phyloP scores from a whole-genome alignment of 2,113 vertebrate genomes.

The Phaethornis superciliosus region DNA sequence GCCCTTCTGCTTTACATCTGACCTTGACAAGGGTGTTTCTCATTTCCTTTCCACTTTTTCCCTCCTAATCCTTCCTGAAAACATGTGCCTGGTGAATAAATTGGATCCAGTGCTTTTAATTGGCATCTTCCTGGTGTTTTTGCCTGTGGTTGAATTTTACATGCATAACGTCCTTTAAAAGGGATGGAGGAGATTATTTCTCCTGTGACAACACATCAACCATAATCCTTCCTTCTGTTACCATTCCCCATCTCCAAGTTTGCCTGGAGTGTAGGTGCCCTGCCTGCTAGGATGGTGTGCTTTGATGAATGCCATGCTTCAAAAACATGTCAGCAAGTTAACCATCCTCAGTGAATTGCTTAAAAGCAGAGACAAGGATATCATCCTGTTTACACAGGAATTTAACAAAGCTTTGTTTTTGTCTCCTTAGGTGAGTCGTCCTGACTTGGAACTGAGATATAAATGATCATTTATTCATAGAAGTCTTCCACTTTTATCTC shows the following conservation, averaged over 20 bases:
- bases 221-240: neutral
- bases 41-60: conserved; percentile 55
- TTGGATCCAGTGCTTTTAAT: conserved; percentile 20
- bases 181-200: neutral
- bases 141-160: neutral
- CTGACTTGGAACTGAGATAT: neutral
- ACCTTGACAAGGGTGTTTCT: conserved; percentile 61
- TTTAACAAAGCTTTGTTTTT: neutral
- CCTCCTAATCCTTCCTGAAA: conserved; percentile 55
- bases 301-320: neutral
- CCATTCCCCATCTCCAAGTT: neutral
- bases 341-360: neutral
- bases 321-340: neutral
- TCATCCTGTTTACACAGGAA: neutral
- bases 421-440: neutral
- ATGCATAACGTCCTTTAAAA: neutral
- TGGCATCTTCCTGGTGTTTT: conserved; percentile 19
- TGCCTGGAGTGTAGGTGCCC: neutral
- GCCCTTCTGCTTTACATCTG: conserved; percentile 55
- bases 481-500: neutral
- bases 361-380: neutral
- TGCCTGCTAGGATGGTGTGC: neutral
- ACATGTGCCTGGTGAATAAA: conserved; percentile 35
- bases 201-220: neutral
- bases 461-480: neutral